These are phyloP conservation scores for Aplysia californica DNA, from an alignment of 1,140 invertebrate species.

Conservation along the genomic window DNA sequence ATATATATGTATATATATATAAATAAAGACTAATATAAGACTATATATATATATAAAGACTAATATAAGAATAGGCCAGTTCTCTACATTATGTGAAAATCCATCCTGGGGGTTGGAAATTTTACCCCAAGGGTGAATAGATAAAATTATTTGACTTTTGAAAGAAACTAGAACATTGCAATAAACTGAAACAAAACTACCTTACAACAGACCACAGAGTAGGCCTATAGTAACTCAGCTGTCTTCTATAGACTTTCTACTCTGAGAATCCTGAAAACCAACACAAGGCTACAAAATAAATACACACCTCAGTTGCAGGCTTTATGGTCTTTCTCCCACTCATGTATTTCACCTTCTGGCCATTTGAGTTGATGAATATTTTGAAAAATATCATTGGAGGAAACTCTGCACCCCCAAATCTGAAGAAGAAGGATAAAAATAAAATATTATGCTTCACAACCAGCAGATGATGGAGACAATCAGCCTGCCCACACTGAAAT, in stretches of 20 bases:
- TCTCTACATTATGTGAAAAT: neutral
- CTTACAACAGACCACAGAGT: neutral
- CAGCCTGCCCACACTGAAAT: neutral
- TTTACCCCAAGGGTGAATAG: too few relatives aligned
- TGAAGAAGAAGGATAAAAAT: constrained; percentile 28
- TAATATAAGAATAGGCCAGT: neutral
- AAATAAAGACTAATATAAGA: neutral
- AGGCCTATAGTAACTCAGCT: too few relatives aligned
- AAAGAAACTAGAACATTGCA: neutral
- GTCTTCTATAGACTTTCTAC: neutral
- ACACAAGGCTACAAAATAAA: neutral
- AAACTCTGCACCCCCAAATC: constrained; percentile 67
- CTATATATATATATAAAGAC: neutral
- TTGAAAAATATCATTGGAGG: constrained; percentile 69
- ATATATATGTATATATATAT: neutral
- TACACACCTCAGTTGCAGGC: constrained; percentile 58
- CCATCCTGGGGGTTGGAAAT: too few relatives aligned
- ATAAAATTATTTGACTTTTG: neutral
- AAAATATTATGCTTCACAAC: neutral
- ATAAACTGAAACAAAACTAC: neutral
- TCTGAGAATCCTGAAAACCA: neutral
- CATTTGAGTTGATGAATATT: constrained; percentile 54
- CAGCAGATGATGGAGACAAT: neutral
- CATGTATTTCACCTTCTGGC: constrained; percentile 64
- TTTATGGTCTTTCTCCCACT: constrained; percentile 65